Base-by-base conservation (phyloP, 2,888 invertebrate species). In the Laspeyria flexula region DNA sequence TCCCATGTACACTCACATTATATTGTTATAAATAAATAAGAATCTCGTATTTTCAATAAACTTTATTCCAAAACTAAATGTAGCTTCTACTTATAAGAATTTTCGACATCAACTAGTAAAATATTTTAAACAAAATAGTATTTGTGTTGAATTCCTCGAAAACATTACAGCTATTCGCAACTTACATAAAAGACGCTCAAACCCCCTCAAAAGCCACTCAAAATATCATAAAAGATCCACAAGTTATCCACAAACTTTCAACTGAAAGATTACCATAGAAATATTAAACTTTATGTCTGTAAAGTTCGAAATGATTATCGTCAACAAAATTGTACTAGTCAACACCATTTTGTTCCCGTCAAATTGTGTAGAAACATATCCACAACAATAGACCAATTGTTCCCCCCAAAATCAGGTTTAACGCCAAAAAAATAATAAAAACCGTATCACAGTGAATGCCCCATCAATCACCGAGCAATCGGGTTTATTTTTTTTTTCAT, bases 381-480 rank as follows among this genome's bases (percentile, higher is more conserved):
- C 49, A 57, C 23, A 57, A 71, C 71, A 71, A 71, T 54, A 39
- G 52, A 3, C 6, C 47, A 31, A 51, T 59, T 56, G 56, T 59
- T 61, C 44, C 42, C 25, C 43, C 23, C 37, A 56, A 65, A 57
- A 65, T 55, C 61, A 60, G 27, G 43, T 15, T 47, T 60, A 43
- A 35, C 29, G 31, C 27, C 10, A 29, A 38, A 45, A 65, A 63
- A 60, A 58, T 60, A 55, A 62, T 63, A 63, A 67, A 56, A 58
- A 59, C 21, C 46, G 33, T 59, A 64, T 55, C 65, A 39, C 42
- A 11, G 33, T 38, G 61, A 52, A 63, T 54, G 43, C 39, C 40
- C 46, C 66, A 71, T 71, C 65, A 69, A 71, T 71, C 72, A 69
- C 16, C 13, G 11, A 27, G 43, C 57, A 55, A 56, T 60, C 51